These are phyloP conservation scores for Meloidogyne hapla DNA, from an alignment of 1,140 invertebrate species.

Conservation along the genomic window DNA sequence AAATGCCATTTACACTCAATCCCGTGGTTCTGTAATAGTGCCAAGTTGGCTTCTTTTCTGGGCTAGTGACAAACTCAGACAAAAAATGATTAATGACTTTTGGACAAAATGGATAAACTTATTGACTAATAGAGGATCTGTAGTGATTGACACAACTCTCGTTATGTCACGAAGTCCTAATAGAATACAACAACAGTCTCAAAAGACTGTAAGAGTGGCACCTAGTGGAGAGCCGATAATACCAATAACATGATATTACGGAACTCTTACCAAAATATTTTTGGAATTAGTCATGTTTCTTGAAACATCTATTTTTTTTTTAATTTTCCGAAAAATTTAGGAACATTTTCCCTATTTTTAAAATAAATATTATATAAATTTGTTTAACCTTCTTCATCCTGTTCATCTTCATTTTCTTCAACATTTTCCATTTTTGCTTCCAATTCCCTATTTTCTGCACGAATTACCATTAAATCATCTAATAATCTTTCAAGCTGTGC, in stretches of 20 bases:
- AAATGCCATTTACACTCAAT: background rate
- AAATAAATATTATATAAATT: too few species aligned
- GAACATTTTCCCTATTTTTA: too few species aligned
- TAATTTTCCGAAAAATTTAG: too few species aligned
- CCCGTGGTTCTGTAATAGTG: background rate
- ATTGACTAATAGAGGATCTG: background rate
- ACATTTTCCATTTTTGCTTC: background rate
- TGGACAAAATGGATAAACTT: background rate
- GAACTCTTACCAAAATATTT: too few species aligned
- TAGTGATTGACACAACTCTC: background rate
- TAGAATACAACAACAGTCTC: background rate
- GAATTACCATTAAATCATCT: slow-evolving; percentile 34
- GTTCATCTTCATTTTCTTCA: background rate
- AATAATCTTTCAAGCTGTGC: slow-evolving; percentile 36
- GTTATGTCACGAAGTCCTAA: background rate
- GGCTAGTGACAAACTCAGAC: background rate
- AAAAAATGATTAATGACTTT: slow-evolving; percentile 9
- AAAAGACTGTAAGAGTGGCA: background rate
- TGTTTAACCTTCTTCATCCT: background rate
- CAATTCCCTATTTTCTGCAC: slow-evolving; percentile 32
- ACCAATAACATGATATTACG: background rate
- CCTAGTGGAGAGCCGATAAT: background rate
- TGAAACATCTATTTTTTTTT: too few species aligned
- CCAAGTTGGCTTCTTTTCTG: slow-evolving; percentile 19
- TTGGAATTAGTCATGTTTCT: too few species aligned